These are phyloP conservation scores for Caenorhabditis doughertyi DNA, from an alignment of 2,888 invertebrate genomes.

Conservation along the genomic window DNA sequence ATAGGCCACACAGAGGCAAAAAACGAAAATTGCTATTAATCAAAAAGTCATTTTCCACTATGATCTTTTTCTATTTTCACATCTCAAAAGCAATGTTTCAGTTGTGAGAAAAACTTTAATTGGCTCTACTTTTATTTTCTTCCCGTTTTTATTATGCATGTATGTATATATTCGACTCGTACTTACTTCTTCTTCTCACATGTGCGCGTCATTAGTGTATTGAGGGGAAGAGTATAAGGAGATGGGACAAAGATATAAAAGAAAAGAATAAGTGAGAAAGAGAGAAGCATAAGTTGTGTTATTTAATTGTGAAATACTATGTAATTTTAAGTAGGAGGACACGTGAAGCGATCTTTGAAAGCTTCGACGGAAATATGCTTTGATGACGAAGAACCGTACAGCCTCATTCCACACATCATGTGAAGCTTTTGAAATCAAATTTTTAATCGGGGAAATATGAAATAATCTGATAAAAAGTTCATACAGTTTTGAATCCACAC, in stretches of 20 bases:
- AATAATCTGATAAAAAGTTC: too few relatives aligned
- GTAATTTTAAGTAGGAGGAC: not conserved
- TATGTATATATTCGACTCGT: slow-evolving; percentile 54
- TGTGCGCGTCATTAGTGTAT: slow-evolving; percentile 59
- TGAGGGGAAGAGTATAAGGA: slow-evolving; percentile 10
- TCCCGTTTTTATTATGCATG: slow-evolving; percentile 37
- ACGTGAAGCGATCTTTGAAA: slow-evolving; percentile 21
- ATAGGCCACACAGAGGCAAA: slow-evolving; percentile 2
- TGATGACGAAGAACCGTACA: not conserved
- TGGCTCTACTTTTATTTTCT: slow-evolving; percentile 46
- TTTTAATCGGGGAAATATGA: too few relatives aligned
- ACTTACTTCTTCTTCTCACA: slow-evolving; percentile 43
- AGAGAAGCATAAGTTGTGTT: slow-evolving; percentile 20
- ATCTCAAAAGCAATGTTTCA: slow-evolving; percentile 49
- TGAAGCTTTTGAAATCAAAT: not conserved
- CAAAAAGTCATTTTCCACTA: slow-evolving; percentile 1
- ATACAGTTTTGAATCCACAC: too few relatives aligned
- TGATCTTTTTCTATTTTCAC: slow-evolving; percentile 16
- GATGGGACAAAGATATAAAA: slow-evolving; percentile 4
- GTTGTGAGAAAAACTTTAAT: slow-evolving; percentile 54
- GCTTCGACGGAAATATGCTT: slow-evolving; percentile 3
- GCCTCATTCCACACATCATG: too few relatives aligned
- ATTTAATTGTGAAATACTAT: slow-evolving; percentile 14
- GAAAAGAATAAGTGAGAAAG: not conserved
- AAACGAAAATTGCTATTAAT: slow-evolving; percentile 2